These are phyloP conservation scores for Peromyscus nudipes DNA, from an alignment of 2,797 vertebrate species.

Conservation along the genomic window DNA sequence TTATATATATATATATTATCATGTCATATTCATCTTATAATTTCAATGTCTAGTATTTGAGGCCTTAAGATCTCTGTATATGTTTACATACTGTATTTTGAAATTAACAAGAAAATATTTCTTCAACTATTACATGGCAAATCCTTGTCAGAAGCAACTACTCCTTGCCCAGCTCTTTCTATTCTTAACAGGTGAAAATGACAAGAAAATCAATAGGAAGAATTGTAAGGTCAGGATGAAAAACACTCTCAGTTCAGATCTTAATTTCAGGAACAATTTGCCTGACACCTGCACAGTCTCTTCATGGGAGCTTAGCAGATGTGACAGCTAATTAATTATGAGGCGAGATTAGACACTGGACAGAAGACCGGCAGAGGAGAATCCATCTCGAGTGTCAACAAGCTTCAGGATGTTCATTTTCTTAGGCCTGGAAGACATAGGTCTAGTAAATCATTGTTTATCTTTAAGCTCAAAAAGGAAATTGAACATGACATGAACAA, in stretches of 20 bases:
- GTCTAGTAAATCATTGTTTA: slow-evolving; percentile 85
- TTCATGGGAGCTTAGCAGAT: slow-evolving; percentile 83
- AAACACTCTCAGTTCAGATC: slow-evolving; percentile 80
- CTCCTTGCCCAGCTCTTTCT: slow-evolving; percentile 61
- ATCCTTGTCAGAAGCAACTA: slow-evolving; percentile 55
- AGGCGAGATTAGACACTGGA: slow-evolving; percentile 83
- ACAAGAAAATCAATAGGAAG: slow-evolving; percentile 87
- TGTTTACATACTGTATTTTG: neutral
- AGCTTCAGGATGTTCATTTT: slow-evolving; percentile 80
- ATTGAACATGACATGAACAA: slow-evolving; percentile 88
- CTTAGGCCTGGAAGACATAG: slow-evolving; percentile 71
- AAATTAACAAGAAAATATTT: slow-evolving; percentile 19
- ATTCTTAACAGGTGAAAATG: slow-evolving; percentile 83
- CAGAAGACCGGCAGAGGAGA: slow-evolving; percentile 79
- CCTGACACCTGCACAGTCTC: slow-evolving; percentile 79
- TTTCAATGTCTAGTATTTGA: neutral
- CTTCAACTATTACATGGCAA: slow-evolving; percentile 10
- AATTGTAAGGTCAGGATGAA: slow-evolving; percentile 85
- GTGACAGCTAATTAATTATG: slow-evolving; percentile 91
- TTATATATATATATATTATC: neutral
- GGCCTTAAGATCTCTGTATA: neutral
- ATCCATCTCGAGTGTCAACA: slow-evolving; percentile 86
- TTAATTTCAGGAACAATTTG: slow-evolving; percentile 89
- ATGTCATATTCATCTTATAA: neutral
- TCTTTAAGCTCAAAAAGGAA: slow-evolving; percentile 85